A percentile compares a stretch with the other conserved stretches of the same genome.
These are phyloP conservation scores for Hetaerina titia DNA, from an alignment of 2,888 invertebrate genomes.

Conservation along the genomic window DNA sequence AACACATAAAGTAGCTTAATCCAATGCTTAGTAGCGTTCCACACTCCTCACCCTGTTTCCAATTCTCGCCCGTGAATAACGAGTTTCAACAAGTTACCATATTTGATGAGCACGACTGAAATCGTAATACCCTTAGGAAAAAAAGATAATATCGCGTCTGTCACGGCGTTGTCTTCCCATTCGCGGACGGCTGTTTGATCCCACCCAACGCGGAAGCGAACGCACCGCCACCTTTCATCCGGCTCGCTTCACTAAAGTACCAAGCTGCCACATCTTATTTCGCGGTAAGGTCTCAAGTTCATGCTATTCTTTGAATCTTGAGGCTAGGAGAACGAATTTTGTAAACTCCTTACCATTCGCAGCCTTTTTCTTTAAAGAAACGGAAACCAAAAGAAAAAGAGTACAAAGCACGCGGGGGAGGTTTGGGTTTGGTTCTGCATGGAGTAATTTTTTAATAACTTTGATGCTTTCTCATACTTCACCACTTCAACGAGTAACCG, in stretches of 20 bases:
- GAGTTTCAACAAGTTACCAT: not conserved
- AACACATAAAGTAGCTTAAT: not conserved
- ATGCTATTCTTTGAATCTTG: not conserved
- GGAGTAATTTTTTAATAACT: too few species aligned
- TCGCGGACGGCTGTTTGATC: not conserved
- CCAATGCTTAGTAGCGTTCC: not conserved
- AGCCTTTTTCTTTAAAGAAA: not conserved
- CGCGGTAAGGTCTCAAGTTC: not conserved
- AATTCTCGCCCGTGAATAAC: conserved; percentile 16
- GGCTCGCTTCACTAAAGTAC: not conserved
- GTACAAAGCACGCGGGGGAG: too few species aligned
- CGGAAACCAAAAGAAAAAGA: too few species aligned
- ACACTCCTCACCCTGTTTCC: not conserved
- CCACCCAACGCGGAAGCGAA: conserved; percentile 19
- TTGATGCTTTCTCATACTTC: too few species aligned
- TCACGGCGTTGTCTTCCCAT: conserved; percentile 9
- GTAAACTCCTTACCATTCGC: not conserved
- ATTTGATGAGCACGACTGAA: not conserved
- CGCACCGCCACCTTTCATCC: not conserved
- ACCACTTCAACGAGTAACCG: too few species aligned
- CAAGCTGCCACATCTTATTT: not conserved
- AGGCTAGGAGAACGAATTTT: not conserved
- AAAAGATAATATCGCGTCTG: not conserved
- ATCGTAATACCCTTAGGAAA: not conserved
- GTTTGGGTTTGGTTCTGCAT: too few species aligned